phyloP scores from a whole-genome alignment of 2,113 vertebrate species.

The Emydocephalus ijimae region DNA sequence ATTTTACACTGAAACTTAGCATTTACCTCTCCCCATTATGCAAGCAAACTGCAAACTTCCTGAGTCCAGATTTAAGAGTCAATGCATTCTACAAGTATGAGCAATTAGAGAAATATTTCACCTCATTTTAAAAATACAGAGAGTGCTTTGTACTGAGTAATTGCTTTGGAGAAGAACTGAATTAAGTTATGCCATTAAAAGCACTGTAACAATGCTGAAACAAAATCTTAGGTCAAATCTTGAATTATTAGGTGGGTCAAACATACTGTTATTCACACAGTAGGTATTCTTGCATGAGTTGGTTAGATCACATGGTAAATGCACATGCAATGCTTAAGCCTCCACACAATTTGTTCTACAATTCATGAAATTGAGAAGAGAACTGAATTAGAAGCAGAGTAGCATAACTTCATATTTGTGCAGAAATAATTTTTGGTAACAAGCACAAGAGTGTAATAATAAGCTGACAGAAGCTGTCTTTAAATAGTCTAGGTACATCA shows the following conservation, averaged over 20 bases:
- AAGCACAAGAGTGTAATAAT: background rate
- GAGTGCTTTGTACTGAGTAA: conserved; percentile 11
- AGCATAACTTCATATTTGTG: background rate
- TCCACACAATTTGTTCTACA: background rate
- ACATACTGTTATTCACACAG: background rate
- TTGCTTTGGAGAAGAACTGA: conserved; percentile 2
- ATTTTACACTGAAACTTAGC: background rate
- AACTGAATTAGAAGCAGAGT: background rate
- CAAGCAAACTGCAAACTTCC: background rate
- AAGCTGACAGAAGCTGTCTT: background rate
- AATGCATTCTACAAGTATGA: background rate
- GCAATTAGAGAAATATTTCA: conserved; percentile 18
- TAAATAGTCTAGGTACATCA: background rate
- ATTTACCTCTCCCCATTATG: background rate
- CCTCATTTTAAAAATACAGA: background rate
- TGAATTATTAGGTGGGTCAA: background rate
- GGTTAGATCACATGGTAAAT: background rate
- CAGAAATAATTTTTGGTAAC: background rate
- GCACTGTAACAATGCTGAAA: background rate
- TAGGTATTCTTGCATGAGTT: background rate
- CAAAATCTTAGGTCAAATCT: background rate
- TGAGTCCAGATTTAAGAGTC: background rate
- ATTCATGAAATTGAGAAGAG: background rate
- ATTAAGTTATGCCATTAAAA: conserved; percentile 15
- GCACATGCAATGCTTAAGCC: background rate